phyloP scores from a whole-genome alignment of 2,888 invertebrate species.

The Megastigmus dorsalis region DNA sequence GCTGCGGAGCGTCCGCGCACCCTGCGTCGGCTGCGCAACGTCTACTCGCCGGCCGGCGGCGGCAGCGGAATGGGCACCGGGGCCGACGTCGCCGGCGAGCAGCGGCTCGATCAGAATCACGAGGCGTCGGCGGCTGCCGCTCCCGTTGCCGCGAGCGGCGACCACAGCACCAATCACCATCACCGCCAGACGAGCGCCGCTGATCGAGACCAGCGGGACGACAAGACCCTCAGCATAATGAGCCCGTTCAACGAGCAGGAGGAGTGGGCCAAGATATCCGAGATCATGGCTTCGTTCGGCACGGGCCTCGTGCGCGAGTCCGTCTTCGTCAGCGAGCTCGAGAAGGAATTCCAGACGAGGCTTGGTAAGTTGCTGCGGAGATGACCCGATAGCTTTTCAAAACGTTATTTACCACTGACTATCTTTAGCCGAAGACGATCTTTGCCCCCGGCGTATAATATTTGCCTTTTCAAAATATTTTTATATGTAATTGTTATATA shows the following conservation, averaged over 20 bases:
- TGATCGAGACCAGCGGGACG: conserved; percentile 64
- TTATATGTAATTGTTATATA: too few relatives aligned
- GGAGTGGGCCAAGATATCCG: conserved; percentile 97
- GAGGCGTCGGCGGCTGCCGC: background rate
- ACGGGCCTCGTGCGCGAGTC: conserved; percentile 87
- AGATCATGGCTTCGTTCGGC: conserved; percentile 96
- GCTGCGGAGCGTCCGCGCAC: conserved; percentile 86
- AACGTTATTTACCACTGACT: too few relatives aligned
- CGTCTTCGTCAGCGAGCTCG: conserved; percentile 85
- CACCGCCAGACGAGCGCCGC: background rate
- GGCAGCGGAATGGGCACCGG: conserved; percentile 63
- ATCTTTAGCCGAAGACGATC: too few relatives aligned
- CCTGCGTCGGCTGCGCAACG: conserved; percentile 83
- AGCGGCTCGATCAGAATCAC: conserved; percentile 22
- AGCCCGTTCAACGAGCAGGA: conserved; percentile 95
- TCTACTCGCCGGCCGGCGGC: conserved; percentile 77
- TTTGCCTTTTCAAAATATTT: too few relatives aligned
- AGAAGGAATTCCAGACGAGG: conserved; percentile 85
- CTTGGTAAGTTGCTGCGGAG: conserved; percentile 77
- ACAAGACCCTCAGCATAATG: conserved; percentile 79
- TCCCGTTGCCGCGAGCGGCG: background rate
- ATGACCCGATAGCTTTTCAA: too few relatives aligned
- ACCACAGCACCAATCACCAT: background rate
- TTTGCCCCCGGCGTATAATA: too few relatives aligned
- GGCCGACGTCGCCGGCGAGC: conserved; percentile 68